Conservation (phyloP, 2,113 vertebrate genomes). For the Rhinogobius similis region DNA sequence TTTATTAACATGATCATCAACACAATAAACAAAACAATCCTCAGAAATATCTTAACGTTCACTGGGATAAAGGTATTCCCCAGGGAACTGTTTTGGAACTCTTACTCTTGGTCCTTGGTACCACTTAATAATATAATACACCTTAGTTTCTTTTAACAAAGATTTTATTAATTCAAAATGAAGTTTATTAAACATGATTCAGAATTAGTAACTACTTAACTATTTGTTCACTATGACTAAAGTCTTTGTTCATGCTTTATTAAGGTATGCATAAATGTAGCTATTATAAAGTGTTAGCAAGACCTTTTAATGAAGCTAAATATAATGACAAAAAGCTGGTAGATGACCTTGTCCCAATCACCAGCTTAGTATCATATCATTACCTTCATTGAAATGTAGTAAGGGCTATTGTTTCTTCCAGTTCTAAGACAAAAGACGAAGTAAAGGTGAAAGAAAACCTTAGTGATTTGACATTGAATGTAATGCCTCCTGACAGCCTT, state of each 20-base stretch:
- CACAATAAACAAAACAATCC: background rate
- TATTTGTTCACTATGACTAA: no score
- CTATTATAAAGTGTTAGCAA: no score
- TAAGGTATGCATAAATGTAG: no score
- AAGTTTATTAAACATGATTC: background rate
- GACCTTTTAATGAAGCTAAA: background rate
- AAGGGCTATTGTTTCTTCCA: background rate
- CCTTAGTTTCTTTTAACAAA: no score
- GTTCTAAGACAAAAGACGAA: constrained; percentile 3
- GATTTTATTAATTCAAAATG: no score
- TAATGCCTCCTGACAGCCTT: constrained; percentile 15
- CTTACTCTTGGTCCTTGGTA: background rate
- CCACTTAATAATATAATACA: no score
- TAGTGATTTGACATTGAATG: constrained; percentile 20
- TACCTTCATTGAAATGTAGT: background rate
- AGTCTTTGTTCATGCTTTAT: no score
- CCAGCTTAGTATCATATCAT: background rate
- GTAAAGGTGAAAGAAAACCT: constrained; percentile 1
- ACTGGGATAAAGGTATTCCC: background rate
- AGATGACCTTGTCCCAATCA: background rate
- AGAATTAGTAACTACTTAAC: no score
- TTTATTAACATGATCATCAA: background rate
- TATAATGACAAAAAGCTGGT: background rate
- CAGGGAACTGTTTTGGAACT: background rate
- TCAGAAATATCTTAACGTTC: background rate